Evolutionary conservation across 2,113 vertebrate genomes (phyloP).

Genomic region (Sander lucioperca): DNA sequence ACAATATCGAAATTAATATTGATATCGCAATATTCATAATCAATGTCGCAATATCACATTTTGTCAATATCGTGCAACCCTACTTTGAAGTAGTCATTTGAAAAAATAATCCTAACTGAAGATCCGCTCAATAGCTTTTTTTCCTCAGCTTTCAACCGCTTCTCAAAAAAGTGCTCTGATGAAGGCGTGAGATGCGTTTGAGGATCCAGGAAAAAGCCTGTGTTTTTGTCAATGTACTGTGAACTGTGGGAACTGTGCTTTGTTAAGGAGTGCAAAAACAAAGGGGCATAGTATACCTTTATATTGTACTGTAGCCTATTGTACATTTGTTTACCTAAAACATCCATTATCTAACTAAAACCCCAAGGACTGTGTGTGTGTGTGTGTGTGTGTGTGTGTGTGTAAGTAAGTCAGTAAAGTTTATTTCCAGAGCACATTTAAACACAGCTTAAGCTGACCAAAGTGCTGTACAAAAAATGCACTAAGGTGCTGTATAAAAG

Average conservation of each 20-base stretch:
- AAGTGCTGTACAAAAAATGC: no score
- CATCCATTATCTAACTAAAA: not conserved
- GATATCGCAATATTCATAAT: no score
- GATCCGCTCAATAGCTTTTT: not conserved
- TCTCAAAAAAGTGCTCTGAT: not conserved
- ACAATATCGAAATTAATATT: no score
- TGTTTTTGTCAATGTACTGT: not conserved
- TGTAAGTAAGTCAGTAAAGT: no score
- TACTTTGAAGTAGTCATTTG: not conserved
- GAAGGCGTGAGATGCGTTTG: not conserved
- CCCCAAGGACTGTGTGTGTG: not conserved
- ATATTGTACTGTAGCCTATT: not conserved
- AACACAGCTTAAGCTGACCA: no score
- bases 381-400: no score
- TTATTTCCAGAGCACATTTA: no score
- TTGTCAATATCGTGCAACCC: no score
- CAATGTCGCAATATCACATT: no score
- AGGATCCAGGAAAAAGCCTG: not conserved
- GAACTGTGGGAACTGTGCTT: not conserved
- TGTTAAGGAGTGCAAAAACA: not conserved
- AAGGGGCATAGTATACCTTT: not conserved
- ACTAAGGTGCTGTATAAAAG: no score
- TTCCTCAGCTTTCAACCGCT: not conserved
- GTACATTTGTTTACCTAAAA: not conserved
- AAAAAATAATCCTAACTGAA: not conserved